These are phyloP conservation scores for Gisinianus flammeolus DNA, from an alignment of 2,888 invertebrate species.

Conservation along the genomic window DNA sequence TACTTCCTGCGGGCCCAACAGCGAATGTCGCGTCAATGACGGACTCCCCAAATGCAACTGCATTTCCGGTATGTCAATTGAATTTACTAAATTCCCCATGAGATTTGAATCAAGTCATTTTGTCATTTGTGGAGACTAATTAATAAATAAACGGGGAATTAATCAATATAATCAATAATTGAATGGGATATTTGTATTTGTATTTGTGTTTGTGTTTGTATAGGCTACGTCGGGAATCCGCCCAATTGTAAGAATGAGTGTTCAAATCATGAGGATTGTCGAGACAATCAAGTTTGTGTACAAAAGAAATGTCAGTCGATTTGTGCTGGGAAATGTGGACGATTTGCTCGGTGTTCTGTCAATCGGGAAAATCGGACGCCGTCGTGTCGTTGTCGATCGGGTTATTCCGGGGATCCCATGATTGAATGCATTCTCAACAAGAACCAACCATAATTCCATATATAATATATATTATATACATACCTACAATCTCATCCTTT, in stretches of 20 bases:
- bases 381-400: conserved; percentile 49
- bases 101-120: too few species aligned
- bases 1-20: conserved; percentile 48
- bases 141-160: too few species aligned
- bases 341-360: conserved; percentile 46
- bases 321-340: conserved; percentile 58
- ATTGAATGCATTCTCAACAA: conserved; percentile 16
- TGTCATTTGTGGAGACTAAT: too few species aligned
- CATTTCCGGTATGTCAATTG: too few species aligned
- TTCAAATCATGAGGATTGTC: conserved; percentile 59
- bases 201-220: too few species aligned
- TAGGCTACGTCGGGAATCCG: conserved; percentile 50
- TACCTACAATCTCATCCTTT: too few species aligned
- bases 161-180: too few species aligned
- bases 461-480: neutral
- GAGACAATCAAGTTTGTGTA: conserved; percentile 59
- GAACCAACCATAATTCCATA: neutral
- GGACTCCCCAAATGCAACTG: conserved; percentile 48
- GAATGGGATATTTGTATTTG: too few species aligned
- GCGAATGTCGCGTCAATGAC: conserved; percentile 48
- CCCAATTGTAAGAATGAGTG: conserved; percentile 59
- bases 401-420: conserved; percentile 49
- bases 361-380: conserved; percentile 40
- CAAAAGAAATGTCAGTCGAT: conserved; percentile 60
- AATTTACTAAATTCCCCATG: too few species aligned